Evolutionary conservation across 2,888 invertebrate genomes (phyloP).

Genomic region (Mesorhabditis belari): DNA sequence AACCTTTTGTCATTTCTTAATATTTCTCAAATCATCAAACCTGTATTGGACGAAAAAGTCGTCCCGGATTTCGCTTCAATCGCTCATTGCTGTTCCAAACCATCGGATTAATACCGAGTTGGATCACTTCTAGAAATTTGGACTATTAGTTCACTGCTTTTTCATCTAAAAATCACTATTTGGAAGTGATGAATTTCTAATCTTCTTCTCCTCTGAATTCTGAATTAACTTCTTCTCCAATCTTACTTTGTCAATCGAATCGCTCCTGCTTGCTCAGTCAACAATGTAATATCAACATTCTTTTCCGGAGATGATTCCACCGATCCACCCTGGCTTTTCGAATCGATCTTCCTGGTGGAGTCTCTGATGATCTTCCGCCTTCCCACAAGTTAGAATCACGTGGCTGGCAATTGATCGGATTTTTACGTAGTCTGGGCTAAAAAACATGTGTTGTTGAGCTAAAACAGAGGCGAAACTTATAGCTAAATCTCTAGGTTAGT

Average conservation of each 20-base stretch:
- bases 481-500: too few relatives aligned
- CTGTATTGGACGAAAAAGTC: neutral
- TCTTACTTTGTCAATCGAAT: neutral
- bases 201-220: neutral
- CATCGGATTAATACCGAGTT: too few relatives aligned
- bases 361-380: neutral
- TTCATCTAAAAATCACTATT: too few relatives aligned
- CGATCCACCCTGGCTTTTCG: neutral
- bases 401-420: too few relatives aligned
- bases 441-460: neutral
- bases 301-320: neutral
- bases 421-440: constrained; percentile 34
- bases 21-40: too few relatives aligned
- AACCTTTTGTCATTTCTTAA: neutral
- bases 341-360: neutral
- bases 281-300: neutral
- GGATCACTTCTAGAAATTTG: too few relatives aligned
- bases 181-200: neutral
- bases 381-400: neutral
- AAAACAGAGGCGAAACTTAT: neutral
- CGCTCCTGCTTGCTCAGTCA: neutral
- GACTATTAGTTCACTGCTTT: too few relatives aligned
- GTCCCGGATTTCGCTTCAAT: neutral
- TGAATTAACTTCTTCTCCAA: neutral
- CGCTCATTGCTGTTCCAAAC: neutral